These are phyloP conservation scores for Psittacara wagleri DNA, from an alignment of 2,113 vertebrate species.

Conservation along the genomic window DNA sequence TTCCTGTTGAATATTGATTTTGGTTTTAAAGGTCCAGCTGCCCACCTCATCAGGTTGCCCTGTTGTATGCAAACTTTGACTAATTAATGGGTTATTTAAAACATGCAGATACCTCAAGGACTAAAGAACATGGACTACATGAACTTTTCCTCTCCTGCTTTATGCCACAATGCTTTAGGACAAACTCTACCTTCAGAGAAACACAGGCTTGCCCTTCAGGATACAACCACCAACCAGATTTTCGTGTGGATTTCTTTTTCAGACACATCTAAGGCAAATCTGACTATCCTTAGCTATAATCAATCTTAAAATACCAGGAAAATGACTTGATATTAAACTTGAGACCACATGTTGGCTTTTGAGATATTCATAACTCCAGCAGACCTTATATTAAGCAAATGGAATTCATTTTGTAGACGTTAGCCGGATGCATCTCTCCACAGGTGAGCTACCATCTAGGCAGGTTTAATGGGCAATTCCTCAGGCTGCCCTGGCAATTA, in stretches of 20 bases:
- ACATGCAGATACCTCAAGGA: not conserved
- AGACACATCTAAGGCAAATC: not conserved
- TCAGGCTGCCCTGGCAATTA: conserved; percentile 44
- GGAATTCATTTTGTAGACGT: not conserved
- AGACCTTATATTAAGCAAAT: conserved; percentile 12
- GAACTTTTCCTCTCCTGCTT: not conserved
- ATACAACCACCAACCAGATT: not conserved
- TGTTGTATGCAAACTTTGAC: not conserved
- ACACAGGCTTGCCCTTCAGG: not conserved
- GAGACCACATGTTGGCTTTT: not conserved
- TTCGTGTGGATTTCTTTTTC: not conserved
- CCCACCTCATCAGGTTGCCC: conserved; percentile 1
- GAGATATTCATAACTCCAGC: not conserved
- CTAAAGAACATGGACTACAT: not conserved
- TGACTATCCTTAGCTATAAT: not conserved
- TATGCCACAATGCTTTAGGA: not conserved
- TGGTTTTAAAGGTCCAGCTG: conserved; percentile 31
- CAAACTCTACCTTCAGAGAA: not conserved
- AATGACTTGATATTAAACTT: not conserved
- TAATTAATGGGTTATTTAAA: conserved; percentile 2
- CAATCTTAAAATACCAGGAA: conserved; percentile 13
- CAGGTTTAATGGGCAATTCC: conserved; percentile 45
- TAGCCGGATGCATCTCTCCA: not conserved
- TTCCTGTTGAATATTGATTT: conserved; percentile 30
- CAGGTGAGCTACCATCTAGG: conserved; percentile 31